Base-by-base conservation (phyloP, 2,797 vertebrate genomes). In the Rhabdomys pumilio region DNA sequence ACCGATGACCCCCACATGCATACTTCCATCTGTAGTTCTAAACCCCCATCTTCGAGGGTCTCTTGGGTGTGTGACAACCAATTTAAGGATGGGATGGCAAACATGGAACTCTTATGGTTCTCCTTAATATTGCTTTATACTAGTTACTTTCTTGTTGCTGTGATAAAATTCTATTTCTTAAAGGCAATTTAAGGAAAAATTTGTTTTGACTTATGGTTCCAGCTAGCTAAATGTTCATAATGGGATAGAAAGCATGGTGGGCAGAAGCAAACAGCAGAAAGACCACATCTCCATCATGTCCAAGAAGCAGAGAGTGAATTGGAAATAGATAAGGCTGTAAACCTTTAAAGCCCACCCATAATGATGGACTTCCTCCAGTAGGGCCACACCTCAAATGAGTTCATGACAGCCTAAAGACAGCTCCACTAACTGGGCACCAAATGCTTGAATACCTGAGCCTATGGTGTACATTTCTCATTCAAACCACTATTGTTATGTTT, bases 11-110 rank as follows among this genome's bases (percentile, higher is more conserved):
- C 19, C 26, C n/a, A 19, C 31, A 76, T 65, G 47, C 31, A 8
- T 85, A 69, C 87, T n/a, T 76, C 47, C 26, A 44, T 38, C 29
- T 85, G 4, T 63, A 31, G 11, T 88, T 15, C 65, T 89, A 89
- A 50, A 4, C 24, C 19, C 29, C 41, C 73, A 47, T 89, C 84
- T 89, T 63, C n/a, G 79, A 63, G 20, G 63, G 20, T 14, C 29
- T 86, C 6, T 69, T 19, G 31, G 2, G 15, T 80, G 8, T n/a
- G 8, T 44, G 63, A 3, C 57, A 96, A 24, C 34, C 24, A 95
- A 93, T 90, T 93, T 22, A 91, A 95, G 5, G 34, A 84, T 47
- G 84, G n/a, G 41, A 50, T 26, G 65, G 73, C 15, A 83, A 95
- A 89, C 75, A 50, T 0, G 5, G 75, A 95, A 75, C 73, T 91